Evolutionary conservation across 2,888 invertebrate species (phyloP), one percentile per base, ranked within the genome.

Genomic region (Pterobdella sp.): DNA sequence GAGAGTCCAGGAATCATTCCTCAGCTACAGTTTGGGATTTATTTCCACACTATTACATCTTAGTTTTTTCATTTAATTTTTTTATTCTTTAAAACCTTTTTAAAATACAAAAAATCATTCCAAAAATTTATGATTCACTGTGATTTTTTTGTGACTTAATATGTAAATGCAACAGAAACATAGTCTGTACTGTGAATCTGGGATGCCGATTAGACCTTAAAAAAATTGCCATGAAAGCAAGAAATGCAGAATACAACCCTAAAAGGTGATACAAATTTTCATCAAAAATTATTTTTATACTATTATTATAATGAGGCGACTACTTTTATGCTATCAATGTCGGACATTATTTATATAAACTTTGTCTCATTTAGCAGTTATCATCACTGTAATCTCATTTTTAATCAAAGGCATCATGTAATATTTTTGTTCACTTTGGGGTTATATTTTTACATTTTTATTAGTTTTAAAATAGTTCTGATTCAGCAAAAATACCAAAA

Each of bases 161-260:
- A n/a, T n/a, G n/a, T n/a, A n/a, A n/a, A n/a, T n/a, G n/a, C 78
- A 79, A 87, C 74, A 94, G 94, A 82, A 98, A 97, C 82, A 97
- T 98, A 80, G 97, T 98, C 0, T 94, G 96, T 67, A 98, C 97
- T 3, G 96, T 98, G 0, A 97, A 95, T 84, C 86, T 98, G 72
- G 82, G 90, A 80, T 95, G 95, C 83, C 93, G 93, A 85, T 85
- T 97, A 78, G 96, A 98, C 82, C 86, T 98, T 75, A 96, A 97
- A 82, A 93, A 92, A 85, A 98, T 98, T 79, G 96, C 97, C 0
- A 86, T 97, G 1, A 95, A 95, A 83, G 96, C 97, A 0, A 89
- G 97, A 83, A 98, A 98, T 86, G 97, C 97, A 1, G 97, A 98
- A 84, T 98, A 97, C 82, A 98, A 98, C 84, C 97, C 97, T 10